A percentile compares a stretch with the other conserved stretches of the same genome.
phyloP scores from a whole-genome alignment of 2,797 vertebrate genomes.

The Decapterus maruadsi region DNA sequence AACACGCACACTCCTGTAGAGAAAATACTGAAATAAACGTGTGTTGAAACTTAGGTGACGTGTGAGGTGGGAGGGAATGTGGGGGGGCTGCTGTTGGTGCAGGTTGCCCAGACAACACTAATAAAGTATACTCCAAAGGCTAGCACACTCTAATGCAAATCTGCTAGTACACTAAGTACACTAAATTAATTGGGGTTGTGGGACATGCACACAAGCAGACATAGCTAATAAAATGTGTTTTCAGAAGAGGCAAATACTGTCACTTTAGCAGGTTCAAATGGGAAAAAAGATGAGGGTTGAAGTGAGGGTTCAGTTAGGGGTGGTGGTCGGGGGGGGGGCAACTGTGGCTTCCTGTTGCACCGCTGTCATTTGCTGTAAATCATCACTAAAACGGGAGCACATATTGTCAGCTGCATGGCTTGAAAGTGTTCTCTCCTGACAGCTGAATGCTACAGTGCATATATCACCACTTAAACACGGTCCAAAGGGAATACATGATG shows the following conservation, averaged over 20 bases:
- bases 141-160: constrained; percentile 61
- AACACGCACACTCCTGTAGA: constrained; percentile 52
- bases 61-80: neutral
- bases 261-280: constrained; percentile 63
- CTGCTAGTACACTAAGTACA: constrained; percentile 59
- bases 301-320: neutral
- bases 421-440: constrained; percentile 53
- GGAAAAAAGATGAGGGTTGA: constrained; percentile 4
- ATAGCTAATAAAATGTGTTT: constrained; percentile 63
- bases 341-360: constrained; percentile 51
- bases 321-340: neutral
- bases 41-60: constrained; percentile 17
- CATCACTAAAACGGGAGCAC: constrained; percentile 40
- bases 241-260: constrained; percentile 66
- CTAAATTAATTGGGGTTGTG: constrained; percentile 72
- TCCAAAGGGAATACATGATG: constrained; percentile 45
- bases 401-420: constrained; percentile 48
- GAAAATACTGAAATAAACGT: constrained; percentile 57
- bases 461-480: constrained; percentile 56
- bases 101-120: constrained; percentile 63
- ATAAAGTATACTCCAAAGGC: constrained; percentile 68
- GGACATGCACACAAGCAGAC: constrained; percentile 65
- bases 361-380: constrained; percentile 66
- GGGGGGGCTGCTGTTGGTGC: constrained; percentile 2
- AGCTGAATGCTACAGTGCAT: constrained; percentile 57